Percentiles rank a stretch among this genome's conserved stretches.
Conservation (phyloP, 2,888 invertebrate genomes). For the Trichogramma evanescens region DNA sequence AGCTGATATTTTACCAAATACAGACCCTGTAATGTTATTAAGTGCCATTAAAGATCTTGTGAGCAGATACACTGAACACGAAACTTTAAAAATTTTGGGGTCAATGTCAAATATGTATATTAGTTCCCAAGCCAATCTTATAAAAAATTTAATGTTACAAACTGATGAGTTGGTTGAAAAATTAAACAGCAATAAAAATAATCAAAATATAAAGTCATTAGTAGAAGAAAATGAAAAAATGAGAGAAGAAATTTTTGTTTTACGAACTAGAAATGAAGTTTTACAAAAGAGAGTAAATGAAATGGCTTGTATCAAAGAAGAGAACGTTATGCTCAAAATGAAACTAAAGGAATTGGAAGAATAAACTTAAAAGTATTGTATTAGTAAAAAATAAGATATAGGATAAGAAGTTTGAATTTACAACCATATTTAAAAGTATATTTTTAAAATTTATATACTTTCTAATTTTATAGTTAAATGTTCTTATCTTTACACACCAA, state of each 20-base stretch:
- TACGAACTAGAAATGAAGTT: slow-evolving; percentile 32
- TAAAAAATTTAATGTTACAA: slow-evolving; percentile 35
- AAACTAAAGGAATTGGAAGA: slow-evolving; percentile 32
- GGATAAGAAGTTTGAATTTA: too few species aligned
- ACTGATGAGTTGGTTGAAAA: slow-evolving; percentile 36
- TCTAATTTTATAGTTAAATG: too few species aligned
- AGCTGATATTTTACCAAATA: slow-evolving; percentile 27
- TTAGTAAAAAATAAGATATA: too few species aligned
- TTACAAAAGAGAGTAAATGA: slow-evolving; percentile 33
- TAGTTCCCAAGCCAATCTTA: slow-evolving; percentile 36
- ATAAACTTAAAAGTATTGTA: background rate
- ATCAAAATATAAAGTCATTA: slow-evolving; percentile 25
- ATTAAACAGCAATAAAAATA: slow-evolving; percentile 28
- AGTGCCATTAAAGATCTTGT: slow-evolving; percentile 39
- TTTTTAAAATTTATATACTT: too few species aligned
- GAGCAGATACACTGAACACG: slow-evolving; percentile 36
- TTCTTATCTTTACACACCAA: too few species aligned
- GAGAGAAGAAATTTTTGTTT: slow-evolving; percentile 30
- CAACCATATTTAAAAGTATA: too few species aligned
- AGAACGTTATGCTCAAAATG: slow-evolving; percentile 35
- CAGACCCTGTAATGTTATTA: slow-evolving; percentile 33
- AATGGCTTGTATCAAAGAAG: slow-evolving; percentile 32
- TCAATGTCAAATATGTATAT: slow-evolving; percentile 37
- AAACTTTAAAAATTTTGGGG: slow-evolving; percentile 35
- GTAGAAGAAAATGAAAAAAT: slow-evolving; percentile 36